Conservation (phyloP, 2,797 vertebrate genomes). For the Semotilus atromaculatus region DNA sequence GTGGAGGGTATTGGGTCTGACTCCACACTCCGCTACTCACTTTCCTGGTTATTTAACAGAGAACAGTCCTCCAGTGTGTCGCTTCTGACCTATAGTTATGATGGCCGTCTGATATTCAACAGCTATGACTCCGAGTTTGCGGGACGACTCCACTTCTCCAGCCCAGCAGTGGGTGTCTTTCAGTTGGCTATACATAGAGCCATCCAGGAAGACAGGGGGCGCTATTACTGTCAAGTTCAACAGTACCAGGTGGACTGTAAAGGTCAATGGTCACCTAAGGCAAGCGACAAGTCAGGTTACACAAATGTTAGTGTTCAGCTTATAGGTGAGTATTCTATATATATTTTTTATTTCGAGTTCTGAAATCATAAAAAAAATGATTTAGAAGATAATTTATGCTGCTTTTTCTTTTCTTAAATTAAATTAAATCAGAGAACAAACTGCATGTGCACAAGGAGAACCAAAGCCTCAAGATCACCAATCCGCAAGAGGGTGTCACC, state of each 20-base stretch:
- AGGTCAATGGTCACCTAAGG: slow-evolving; percentile 40
- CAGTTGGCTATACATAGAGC: slow-evolving; percentile 52
- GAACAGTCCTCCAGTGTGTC: not conserved
- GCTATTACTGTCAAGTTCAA: slow-evolving; percentile 57
- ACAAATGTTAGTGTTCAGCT: slow-evolving; percentile 50
- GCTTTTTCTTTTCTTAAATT: not conserved
- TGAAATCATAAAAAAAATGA: not conserved
- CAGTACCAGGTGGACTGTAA: slow-evolving; percentile 51
- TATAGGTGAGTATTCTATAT: slow-evolving; percentile 44
- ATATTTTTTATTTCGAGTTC: not conserved
- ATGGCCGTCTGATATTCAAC: slow-evolving; percentile 51
- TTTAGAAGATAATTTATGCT: not conserved
- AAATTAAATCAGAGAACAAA: slow-evolving; percentile 42
- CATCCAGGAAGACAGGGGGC: slow-evolving; percentile 52
- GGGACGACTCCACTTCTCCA: slow-evolving; percentile 54
- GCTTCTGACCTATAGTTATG: slow-evolving; percentile 50
- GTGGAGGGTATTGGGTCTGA: slow-evolving; percentile 35
- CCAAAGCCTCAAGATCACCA: slow-evolving; percentile 5
- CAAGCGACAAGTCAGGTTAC: slow-evolving; percentile 50
- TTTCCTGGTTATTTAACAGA: slow-evolving; percentile 58
- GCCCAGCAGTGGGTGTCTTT: slow-evolving; percentile 45
- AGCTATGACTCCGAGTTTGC: slow-evolving; percentile 20
- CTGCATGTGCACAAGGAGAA: slow-evolving; percentile 46
- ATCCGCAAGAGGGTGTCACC: slow-evolving; percentile 24
- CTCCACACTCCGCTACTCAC: slow-evolving; percentile 49